A percentile compares a stretch with the other conserved stretches of the same genome.
Conservation (phyloP, 2,113 vertebrate genomes). For the Saguinus imperator region DNA sequence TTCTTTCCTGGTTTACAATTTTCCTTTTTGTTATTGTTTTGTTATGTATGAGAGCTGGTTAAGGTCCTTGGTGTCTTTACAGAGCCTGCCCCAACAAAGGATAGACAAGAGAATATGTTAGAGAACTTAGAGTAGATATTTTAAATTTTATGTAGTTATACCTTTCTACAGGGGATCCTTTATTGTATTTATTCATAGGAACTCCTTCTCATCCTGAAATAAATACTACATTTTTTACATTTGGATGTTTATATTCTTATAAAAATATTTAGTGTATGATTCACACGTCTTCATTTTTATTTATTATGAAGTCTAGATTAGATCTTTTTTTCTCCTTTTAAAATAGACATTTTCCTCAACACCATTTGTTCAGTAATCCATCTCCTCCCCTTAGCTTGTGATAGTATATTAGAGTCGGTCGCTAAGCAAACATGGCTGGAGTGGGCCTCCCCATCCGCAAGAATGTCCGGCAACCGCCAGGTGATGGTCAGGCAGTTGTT, state of each 20-base stretch:
- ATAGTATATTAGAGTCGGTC: no score
- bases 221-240: background rate
- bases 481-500: no score
- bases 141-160: background rate
- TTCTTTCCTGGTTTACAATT: background rate
- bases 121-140: background rate
- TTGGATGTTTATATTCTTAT: background rate
- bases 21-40: background rate
- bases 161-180: background rate
- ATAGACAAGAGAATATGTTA: no score
- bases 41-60: no score
- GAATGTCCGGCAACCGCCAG: no score
- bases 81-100: no score
- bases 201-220: background rate
- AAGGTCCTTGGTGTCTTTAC: no score
- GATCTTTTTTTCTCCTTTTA: background rate
- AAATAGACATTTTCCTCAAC: background rate
- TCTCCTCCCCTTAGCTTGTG: background rate
- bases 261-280: background rate
- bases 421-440: no score
- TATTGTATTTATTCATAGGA: background rate
- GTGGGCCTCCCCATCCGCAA: no score
- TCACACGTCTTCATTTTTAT: background rate
- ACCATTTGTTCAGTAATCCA: background rate
- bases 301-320: background rate